phyloP scores from a whole-genome alignment of 64 coral and sea anemone species.

The Montipora efflorescens region DNA sequence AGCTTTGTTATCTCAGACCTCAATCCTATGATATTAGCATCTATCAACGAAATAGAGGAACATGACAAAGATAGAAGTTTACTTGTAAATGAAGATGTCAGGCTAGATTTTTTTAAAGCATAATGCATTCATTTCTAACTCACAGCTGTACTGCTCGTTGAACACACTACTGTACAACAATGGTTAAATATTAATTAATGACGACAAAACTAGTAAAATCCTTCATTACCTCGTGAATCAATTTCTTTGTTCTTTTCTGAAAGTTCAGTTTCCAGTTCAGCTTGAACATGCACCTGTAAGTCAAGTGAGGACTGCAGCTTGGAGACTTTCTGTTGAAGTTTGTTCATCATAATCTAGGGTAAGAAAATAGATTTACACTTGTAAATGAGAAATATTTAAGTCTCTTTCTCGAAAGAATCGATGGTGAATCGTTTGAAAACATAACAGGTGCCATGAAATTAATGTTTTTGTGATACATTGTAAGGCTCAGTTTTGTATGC shows the following conservation, averaged over 20 bases:
- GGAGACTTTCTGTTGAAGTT: slow-evolving; percentile 80
- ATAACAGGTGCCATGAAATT: no score
- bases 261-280: slow-evolving; percentile 75
- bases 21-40: slow-evolving; percentile 74
- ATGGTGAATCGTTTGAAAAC: no score
- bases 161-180: no score
- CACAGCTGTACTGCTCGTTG: no score
- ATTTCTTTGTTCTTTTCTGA: slow-evolving; percentile 78
- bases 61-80: neutral
- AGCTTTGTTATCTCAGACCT: slow-evolving; percentile 54
- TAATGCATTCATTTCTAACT: no score
- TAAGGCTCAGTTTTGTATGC: no score
- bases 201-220: neutral
- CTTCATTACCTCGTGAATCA: slow-evolving; percentile 74
- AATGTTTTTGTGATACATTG: no score
- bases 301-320: slow-evolving; percentile 66
- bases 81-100: no score
- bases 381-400: no score
- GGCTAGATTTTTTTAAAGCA: no score
- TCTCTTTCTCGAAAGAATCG: no score
- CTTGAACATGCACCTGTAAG: slow-evolving; percentile 68
- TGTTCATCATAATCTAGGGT: slow-evolving; percentile 71
- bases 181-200: no score
- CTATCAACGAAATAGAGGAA: slow-evolving; percentile 19
- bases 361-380: neutral